A percentile compares a stretch with the other conserved stretches of the same genome.
Conservation (phyloP, 2,888 invertebrate genomes). For the Antheraea yamamai region DNA sequence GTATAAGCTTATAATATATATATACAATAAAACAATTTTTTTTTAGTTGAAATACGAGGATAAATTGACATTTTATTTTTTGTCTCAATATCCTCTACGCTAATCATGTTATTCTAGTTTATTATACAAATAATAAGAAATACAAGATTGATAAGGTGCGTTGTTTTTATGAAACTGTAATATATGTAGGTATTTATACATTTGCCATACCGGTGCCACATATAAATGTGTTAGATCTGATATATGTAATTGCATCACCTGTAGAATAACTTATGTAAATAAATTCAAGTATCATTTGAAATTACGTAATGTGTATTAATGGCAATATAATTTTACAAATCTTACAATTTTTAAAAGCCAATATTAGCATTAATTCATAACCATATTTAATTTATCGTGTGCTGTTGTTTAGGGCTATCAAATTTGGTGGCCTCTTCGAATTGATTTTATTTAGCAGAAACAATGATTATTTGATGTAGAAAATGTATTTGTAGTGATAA, state of each 20-base stretch:
- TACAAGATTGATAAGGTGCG: not conserved
- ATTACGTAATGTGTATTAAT: not conserved
- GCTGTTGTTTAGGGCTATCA: too few relatives aligned
- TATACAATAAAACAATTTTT: not conserved
- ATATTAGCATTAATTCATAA: too few relatives aligned
- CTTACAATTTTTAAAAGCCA: too few relatives aligned
- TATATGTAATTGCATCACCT: not conserved
- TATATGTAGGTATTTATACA: not conserved
- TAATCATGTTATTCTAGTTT: not conserved
- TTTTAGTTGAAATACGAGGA: not conserved
- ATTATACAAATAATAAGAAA: not conserved
- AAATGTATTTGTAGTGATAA: not conserved
- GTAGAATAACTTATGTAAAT: not conserved
- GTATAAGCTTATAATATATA: not conserved
- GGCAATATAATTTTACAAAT: not conserved
- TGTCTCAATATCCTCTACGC: not conserved
- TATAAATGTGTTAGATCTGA: conserved; percentile 27
- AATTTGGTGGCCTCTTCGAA: not conserved
- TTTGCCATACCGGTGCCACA: conserved; percentile 27
- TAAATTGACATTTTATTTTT: not conserved
- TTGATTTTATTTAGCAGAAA: not conserved
- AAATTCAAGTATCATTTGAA: not conserved
- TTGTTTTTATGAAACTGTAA: not conserved
- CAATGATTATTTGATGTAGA: not conserved
- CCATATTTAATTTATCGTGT: too few relatives aligned